Percentiles rank a stretch among this genome's conserved stretches.
Conservation (phyloP, 2,888 invertebrate genomes). For the Ormyrus thymus region DNA sequence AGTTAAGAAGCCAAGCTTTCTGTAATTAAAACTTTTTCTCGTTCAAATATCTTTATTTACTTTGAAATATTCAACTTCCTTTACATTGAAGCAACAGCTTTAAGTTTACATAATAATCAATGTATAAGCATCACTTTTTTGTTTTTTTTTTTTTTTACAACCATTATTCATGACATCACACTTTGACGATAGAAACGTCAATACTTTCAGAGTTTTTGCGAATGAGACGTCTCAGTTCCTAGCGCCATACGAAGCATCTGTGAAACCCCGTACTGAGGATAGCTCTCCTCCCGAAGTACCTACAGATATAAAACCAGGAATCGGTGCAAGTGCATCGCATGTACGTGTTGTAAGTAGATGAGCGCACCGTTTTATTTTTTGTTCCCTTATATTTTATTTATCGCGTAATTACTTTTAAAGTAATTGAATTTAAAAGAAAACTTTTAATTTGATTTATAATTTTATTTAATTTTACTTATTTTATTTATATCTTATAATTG, state of each 20-base stretch:
- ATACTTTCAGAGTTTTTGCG: conserved; percentile 80
- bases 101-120: too few relatives aligned
- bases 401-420: not conserved
- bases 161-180: conserved; percentile 45
- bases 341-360: conserved; percentile 74
- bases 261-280: conserved; percentile 76
- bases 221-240: conserved; percentile 85
- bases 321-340: conserved; percentile 74
- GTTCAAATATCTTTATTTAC: too few relatives aligned
- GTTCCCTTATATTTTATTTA: conserved; percentile 54
- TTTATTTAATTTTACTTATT: conserved; percentile 1
- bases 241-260: conserved; percentile 84
- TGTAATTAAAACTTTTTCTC: too few relatives aligned
- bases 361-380: conserved; percentile 64
- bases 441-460: not conserved
- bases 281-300: conserved; percentile 73
- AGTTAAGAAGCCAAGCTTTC: too few relatives aligned
- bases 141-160: conserved; percentile 45
- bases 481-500: too few relatives aligned
- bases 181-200: conserved; percentile 55
- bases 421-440: conserved; percentile 15
- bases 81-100: too few relatives aligned
- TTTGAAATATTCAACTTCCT: too few relatives aligned
- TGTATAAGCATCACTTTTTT: too few relatives aligned
- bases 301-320: conserved; percentile 66